Evolutionary conservation across 2,113 vertebrate species (phyloP).

Genomic region (Tyto alba): DNA sequence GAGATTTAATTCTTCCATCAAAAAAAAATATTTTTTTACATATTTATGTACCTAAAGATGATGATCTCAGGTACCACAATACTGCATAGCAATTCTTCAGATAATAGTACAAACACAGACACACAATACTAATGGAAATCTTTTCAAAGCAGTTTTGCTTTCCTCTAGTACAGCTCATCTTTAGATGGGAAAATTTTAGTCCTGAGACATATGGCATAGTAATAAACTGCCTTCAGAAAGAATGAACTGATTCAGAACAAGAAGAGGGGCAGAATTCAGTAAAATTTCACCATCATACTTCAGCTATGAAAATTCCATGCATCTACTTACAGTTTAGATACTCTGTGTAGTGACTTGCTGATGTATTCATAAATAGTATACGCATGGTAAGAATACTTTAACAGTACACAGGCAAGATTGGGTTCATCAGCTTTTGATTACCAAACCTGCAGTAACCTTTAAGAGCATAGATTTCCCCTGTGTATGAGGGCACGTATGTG

Average conservation of each 20-base stretch:
- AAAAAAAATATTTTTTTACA: not conserved
- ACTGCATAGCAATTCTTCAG: not conserved
- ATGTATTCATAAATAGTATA: not conserved
- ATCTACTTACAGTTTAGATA: not conserved
- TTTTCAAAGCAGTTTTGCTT: not conserved
- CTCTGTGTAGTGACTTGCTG: not conserved
- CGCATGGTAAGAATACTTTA: not conserved
- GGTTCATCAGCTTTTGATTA: not conserved
- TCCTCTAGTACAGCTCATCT: not conserved
- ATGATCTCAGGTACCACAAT: not conserved
- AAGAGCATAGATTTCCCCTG: not conserved
- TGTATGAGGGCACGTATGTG: too few relatives aligned
- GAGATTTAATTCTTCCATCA: not conserved
- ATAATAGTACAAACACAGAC: not conserved
- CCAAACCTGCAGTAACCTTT: not conserved
- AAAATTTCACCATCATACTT: not conserved
- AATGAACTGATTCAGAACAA: not conserved
- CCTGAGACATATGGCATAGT: not conserved
- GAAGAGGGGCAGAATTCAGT: not conserved
- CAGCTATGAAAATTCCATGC: not conserved
- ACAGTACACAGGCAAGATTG: not conserved
- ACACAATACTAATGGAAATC: not conserved
- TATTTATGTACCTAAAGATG: not conserved
- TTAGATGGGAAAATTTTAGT: not conserved
- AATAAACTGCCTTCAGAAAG: not conserved